phyloP scores from a whole-genome alignment of 2,113 vertebrate genomes.

The Pantherophis guttatus region DNA sequence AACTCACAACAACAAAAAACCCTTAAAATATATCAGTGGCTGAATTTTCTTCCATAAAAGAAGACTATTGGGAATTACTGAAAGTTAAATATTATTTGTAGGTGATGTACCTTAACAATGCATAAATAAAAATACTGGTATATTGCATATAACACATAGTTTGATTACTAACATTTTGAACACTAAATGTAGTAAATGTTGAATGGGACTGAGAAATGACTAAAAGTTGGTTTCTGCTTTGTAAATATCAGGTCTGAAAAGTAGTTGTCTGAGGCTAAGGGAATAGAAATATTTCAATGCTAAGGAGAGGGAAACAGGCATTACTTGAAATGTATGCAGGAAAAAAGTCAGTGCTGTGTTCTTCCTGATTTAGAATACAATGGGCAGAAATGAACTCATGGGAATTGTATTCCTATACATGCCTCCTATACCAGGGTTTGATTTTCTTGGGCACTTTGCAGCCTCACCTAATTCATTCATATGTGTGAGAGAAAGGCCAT shows the following conservation, averaged over 20 bases:
- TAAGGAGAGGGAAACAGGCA: background rate
- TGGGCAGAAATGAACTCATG: background rate
- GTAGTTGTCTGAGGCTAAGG: background rate
- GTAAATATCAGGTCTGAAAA: background rate
- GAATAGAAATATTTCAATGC: background rate
- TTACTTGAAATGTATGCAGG: background rate
- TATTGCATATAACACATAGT: background rate
- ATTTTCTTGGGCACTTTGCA: too few species aligned
- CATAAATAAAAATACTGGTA: background rate
- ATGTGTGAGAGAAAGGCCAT: background rate
- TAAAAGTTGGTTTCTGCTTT: background rate
- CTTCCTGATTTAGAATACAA: background rate
- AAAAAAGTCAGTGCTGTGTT: background rate
- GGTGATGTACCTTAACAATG: background rate
- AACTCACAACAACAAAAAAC: background rate
- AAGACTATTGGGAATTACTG: background rate
- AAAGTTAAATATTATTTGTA: background rate
- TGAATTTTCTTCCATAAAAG: background rate
- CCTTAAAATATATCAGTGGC: background rate
- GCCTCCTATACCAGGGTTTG: background rate
- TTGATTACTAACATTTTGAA: background rate
- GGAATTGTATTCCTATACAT: too few species aligned
- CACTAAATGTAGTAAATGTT: background rate
- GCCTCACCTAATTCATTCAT: background rate
- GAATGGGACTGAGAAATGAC: background rate